These are phyloP conservation scores for Plutomurus gul DNA, from an alignment of 1,140 invertebrate species.

Conservation along the genomic window DNA sequence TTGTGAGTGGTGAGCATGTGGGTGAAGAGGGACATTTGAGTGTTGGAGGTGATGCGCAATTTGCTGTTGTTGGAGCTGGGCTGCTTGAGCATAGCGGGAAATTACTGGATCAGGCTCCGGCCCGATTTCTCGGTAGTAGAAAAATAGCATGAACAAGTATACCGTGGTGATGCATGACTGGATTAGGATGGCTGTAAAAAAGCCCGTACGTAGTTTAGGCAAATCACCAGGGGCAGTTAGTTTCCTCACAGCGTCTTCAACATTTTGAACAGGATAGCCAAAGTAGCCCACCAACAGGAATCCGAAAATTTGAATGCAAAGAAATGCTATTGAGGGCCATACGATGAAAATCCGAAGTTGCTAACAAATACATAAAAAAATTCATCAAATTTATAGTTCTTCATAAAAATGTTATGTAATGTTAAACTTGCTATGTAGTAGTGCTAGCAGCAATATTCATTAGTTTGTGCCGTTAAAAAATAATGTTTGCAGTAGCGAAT, in stretches of 20 bases:
- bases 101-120: slow-evolving; percentile 21
- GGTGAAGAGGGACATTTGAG: background rate
- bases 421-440: background rate
- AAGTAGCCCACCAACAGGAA: background rate
- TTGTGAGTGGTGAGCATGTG: background rate
- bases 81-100: background rate
- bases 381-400: background rate
- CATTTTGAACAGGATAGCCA: background rate
- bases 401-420: background rate
- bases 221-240: background rate
- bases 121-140: slow-evolving; percentile 39
- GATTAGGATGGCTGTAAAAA: background rate
- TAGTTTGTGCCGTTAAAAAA: no score
- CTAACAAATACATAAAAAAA: background rate
- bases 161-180: background rate
- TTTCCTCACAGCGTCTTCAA: background rate
- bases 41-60: background rate
- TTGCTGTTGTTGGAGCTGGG: background rate
- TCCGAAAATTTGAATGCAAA: slow-evolving; percentile 35
- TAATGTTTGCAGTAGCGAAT: no score
- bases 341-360: slow-evolving; percentile 1
- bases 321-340: slow-evolving; percentile 11
- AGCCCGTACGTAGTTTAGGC: background rate
- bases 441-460: no score
- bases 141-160: slow-evolving; percentile 39